Base-by-base conservation (phyloP, 2,888 invertebrate genomes). In the Eupithecia dodoneata region DNA sequence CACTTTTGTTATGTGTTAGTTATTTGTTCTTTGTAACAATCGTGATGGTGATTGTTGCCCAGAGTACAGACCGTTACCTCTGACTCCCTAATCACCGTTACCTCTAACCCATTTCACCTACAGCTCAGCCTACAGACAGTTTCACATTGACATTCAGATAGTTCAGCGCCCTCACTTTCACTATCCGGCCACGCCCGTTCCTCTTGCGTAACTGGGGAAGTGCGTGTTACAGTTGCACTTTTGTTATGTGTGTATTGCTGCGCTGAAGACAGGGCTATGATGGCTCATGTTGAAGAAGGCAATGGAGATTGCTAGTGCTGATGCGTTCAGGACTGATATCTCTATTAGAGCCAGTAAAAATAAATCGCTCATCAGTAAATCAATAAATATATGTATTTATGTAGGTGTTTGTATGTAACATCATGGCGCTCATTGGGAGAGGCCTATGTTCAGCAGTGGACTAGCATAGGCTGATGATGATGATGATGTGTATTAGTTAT, bases 321-420 rank as follows among this genome's bases (percentile, higher is more conserved):
- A 91, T 0, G 89, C 92, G 0, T 89, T 85, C 3, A 93, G 83
- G 0, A 93, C 93, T 0, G 89, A 84, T 81, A 94, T 93, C 77
- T 92, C 93, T 49, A 94, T 93, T 69, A 93, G 88, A 0, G 94
- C 94, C 94, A 94, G 88, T 30, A 30, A 30, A 30, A 0, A 30
- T 30, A 30, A 30, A 30, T 30, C 30, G 30, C 30, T 30, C 30
- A 30, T 30, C 30, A 30, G 30, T 30, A 30, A 30, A 30, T 30
- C 30, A 30, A 30, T 30, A 30, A 30, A 30, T 30, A 30, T 30
- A 30, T 30, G 30, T 30, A 30, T 30, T 30, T 30, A 30, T 30
- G 30, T 30, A 30, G 30, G 30, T 30, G 1, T 30, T 30, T 30
- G 30, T 30, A 30, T 30, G 30, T 30, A 30, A 30, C 30, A 30